Percentiles rank a stretch among this genome's conserved stretches.
phyloP scores from a whole-genome alignment of 2,797 vertebrate species.

The Danio jaintianensis region DNA sequence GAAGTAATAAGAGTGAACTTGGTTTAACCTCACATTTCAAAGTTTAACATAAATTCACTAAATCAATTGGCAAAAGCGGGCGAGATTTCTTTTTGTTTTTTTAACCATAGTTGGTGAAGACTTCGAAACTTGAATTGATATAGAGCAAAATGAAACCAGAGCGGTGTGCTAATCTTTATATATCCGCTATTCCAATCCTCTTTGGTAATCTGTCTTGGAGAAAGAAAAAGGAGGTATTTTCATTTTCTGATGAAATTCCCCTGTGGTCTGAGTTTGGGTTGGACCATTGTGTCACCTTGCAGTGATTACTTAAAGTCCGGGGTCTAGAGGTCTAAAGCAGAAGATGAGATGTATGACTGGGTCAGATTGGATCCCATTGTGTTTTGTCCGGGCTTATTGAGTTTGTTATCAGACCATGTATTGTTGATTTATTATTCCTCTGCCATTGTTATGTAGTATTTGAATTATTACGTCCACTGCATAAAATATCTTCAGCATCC shows the following conservation, averaged over 20 bases:
- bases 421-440: conserved; percentile 23
- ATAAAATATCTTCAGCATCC: neutral
- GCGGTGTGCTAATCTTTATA: conserved; percentile 39
- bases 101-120: conserved; percentile 22
- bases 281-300: conserved; percentile 42
- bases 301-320: conserved; percentile 45
- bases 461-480: neutral
- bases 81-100: too few species aligned
- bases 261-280: neutral
- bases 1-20: conserved; percentile 55
- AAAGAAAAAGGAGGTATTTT: conserved; percentile 23
- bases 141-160: conserved; percentile 47
- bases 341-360: conserved; percentile 48
- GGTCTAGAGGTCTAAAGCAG: conserved; percentile 34
- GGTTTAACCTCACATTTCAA: conserved; percentile 52
- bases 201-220: conserved; percentile 43
- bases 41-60: conserved; percentile 29
- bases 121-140: conserved; percentile 52
- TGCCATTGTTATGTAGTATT: conserved; percentile 4
- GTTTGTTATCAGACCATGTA: conserved; percentile 34
- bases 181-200: neutral
- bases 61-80: neutral
- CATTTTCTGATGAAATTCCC: conserved; percentile 49
- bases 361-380: conserved; percentile 27
- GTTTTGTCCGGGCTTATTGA: conserved; percentile 23